Evolutionary conservation across 2,797 vertebrate species (phyloP).

Genomic region (Dryobates pubescens): DNA sequence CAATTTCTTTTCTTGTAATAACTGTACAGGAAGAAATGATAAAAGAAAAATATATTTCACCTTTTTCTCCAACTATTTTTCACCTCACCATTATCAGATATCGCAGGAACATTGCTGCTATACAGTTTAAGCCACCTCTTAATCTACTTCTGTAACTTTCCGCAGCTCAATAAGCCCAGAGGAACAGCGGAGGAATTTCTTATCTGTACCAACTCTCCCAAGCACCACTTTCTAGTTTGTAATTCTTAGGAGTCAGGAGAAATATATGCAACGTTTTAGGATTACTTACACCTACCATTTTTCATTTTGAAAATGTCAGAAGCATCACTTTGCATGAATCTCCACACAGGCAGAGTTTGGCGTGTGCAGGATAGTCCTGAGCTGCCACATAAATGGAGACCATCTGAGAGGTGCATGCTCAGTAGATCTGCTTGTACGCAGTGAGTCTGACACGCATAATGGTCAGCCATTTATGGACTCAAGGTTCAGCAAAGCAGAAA

Average conservation of each 20-base stretch:
- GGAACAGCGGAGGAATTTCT: neutral
- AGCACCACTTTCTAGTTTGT: neutral
- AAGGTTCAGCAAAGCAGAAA: neutral
- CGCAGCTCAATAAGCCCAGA: neutral
- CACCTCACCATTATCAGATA: neutral
- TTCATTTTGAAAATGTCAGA: slow-evolving; percentile 33
- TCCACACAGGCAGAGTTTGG: neutral
- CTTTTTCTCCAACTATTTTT: neutral
- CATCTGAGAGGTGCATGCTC: neutral
- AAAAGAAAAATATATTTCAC: neutral
- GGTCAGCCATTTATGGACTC: neutral
- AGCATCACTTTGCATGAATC: neutral
- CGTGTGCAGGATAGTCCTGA: neutral
- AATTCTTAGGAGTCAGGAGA: neutral
- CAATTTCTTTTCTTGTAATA: neutral
- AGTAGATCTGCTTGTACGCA: neutral
- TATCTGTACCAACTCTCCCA: neutral
- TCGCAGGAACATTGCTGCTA: neutral
- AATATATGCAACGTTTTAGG: neutral
- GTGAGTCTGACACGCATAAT: neutral
- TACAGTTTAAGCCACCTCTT: neutral
- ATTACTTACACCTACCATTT: neutral
- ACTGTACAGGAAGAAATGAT: neutral
- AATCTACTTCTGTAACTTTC: neutral
- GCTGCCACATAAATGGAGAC: neutral